Evolutionary conservation across 2,888 invertebrate species (phyloP).

Genomic region (Hirtodrosophila alboralis): DNA sequence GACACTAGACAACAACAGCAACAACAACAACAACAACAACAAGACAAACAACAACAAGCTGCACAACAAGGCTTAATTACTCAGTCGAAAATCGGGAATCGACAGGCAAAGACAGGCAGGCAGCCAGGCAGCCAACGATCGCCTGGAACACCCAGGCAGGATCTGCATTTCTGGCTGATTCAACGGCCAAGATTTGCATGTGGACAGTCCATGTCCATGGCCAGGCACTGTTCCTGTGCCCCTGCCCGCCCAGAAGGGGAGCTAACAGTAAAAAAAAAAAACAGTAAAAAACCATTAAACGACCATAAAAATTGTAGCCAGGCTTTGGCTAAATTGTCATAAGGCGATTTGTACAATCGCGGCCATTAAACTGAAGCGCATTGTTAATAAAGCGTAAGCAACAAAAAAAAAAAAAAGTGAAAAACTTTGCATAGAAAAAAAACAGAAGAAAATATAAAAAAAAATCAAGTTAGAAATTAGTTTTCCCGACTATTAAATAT

Average conservation of each 20-base stretch:
- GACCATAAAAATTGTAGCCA: conserved; percentile 73
- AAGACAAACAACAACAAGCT: conserved; percentile 42
- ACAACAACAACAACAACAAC: conserved; percentile 27
- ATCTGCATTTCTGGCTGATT: conserved; percentile 56
- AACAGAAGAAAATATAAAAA: conserved; percentile 27
- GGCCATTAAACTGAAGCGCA: conserved; percentile 76
- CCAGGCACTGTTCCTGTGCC: not conserved
- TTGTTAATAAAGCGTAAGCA: conserved; percentile 77
- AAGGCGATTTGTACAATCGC: conserved; percentile 81
- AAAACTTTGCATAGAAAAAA: conserved; percentile 61
- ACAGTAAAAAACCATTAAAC: conserved; percentile 62
- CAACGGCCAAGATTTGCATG: conserved; percentile 68
- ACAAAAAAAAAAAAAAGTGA: conserved; percentile 23
- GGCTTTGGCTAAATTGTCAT: conserved; percentile 71
- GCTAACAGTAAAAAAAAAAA: conserved; percentile 50
- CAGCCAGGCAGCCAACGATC: conserved; percentile 45
- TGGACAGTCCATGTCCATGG: conserved; percentile 25
- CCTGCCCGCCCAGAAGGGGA: conserved; percentile 11
- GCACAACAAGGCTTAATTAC: conserved; percentile 76
- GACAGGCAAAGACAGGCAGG: conserved; percentile 12
- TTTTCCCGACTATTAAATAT: too few relatives aligned
- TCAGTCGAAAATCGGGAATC: conserved; percentile 74
- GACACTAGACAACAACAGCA: conserved; percentile 72
- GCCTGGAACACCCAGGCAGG: conserved; percentile 73
- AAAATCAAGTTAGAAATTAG: too few relatives aligned